These are phyloP conservation scores for Anseranas semipalmata DNA, from an alignment of 2,113 vertebrate species.

Conservation along the genomic window DNA sequence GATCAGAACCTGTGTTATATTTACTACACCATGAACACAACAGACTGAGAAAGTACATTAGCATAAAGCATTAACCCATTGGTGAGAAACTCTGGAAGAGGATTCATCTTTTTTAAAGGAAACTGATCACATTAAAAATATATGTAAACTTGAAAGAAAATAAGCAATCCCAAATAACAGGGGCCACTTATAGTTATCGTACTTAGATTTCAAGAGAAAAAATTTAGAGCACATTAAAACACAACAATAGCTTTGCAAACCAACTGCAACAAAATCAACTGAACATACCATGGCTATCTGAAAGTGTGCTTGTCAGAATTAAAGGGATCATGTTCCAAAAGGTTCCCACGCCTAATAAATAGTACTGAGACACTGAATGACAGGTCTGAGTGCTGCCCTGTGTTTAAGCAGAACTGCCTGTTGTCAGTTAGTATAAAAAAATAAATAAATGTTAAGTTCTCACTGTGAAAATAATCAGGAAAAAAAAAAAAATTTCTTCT, in stretches of 20 bases:
- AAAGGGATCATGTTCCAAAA: neutral
- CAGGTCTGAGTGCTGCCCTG: neutral
- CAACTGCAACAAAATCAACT: neutral
- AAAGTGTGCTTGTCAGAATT: neutral
- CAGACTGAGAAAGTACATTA: neutral
- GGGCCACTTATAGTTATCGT: neutral
- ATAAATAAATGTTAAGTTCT: neutral
- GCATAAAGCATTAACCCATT: neutral
- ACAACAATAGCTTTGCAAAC: neutral
- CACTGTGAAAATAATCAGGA: neutral
- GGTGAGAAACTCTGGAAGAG: neutral
- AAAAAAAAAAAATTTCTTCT: neutral
- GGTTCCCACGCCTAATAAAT: neutral
- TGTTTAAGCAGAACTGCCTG: neutral
- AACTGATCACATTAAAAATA: neutral
- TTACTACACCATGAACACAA: neutral
- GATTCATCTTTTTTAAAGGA: neutral
- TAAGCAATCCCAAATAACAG: neutral
- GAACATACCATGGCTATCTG: neutral
- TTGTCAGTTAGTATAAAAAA: neutral
- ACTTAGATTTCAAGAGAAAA: neutral
- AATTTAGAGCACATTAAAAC: neutral
- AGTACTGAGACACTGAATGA: neutral
- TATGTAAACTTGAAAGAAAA: neutral
- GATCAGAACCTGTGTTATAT: neutral